These are phyloP conservation scores for Odocoileus hemionus DNA, from an alignment of 2,113 vertebrate genomes.

Conservation along the genomic window DNA sequence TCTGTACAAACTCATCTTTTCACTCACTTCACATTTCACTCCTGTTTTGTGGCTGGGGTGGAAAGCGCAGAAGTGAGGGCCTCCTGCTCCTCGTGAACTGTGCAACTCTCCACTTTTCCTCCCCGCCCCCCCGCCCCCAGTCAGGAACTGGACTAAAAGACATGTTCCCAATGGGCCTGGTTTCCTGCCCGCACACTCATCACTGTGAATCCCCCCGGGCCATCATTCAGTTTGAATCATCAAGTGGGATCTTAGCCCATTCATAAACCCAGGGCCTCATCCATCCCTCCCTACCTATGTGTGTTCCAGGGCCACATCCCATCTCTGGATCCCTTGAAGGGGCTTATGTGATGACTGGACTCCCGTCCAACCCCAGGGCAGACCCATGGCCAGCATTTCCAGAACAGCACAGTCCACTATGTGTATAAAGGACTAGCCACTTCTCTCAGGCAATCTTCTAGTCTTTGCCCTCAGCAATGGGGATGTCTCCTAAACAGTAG, in stretches of 20 bases:
- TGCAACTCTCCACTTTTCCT: too few species aligned
- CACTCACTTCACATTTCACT: neutral
- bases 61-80: neutral
- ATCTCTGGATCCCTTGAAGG: neutral
- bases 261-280: neutral
- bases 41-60: neutral
- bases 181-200: fast-evolving
- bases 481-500: neutral
- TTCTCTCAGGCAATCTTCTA: neutral
- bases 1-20: neutral
- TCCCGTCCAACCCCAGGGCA: neutral
- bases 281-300: too few species aligned
- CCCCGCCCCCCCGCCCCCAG: fast-evolving
- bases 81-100: fast-evolving
- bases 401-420: neutral
- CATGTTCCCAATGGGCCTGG: fast-evolving
- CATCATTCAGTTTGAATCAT: neutral
- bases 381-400: too few species aligned
- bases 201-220: neutral
- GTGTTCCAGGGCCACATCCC: neutral
- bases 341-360: neutral
- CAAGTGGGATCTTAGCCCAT: neutral
- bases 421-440: neutral
- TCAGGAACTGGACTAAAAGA: neutral
- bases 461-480: neutral